Percentiles rank a stretch among this genome's conserved stretches.
Conservation (phyloP, 2,888 invertebrate genomes). For the Alitta virens region DNA sequence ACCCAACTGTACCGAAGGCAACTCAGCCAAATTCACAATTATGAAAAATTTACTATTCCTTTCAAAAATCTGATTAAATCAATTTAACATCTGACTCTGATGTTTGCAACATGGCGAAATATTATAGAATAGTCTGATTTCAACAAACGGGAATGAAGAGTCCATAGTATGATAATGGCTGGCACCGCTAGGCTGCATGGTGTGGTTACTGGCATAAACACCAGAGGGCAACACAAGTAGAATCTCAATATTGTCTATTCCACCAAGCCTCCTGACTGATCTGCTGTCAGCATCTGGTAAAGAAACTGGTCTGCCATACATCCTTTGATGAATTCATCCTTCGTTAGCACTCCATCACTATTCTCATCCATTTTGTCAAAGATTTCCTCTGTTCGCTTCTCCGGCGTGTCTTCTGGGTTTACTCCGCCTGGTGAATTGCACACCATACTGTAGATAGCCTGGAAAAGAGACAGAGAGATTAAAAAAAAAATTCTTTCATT, state of each 20-base stretch:
- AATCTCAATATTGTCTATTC: background rate
- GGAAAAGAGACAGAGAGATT: conserved; percentile 33
- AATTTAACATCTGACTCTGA: no score
- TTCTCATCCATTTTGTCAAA: conserved; percentile 99
- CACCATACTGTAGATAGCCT: conserved; percentile 99
- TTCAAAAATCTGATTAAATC: no score
- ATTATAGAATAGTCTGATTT: no score
- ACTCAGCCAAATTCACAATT: no score
- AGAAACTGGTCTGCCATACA: conserved; percentile 65
- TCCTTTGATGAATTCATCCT: conserved; percentile 96
- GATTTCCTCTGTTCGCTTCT: conserved; percentile 96
- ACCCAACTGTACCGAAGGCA: no score
- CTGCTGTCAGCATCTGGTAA: conserved; percentile 55
- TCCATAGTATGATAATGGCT: no score
- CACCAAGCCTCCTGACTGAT: conserved; percentile 22
- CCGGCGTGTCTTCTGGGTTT: conserved; percentile 78
- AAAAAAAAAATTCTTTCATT: background rate
- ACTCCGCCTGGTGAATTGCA: conserved; percentile 66
- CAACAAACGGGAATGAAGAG: no score
- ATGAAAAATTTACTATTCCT: no score
- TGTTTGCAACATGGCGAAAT: no score
- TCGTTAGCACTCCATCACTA: conserved; percentile 95
- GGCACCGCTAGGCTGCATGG: no score
- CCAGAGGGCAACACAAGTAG: no score
- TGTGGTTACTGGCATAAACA: no score